Base-by-base conservation (phyloP, 2,888 invertebrate species). In the Micoletzkya japonica region DNA sequence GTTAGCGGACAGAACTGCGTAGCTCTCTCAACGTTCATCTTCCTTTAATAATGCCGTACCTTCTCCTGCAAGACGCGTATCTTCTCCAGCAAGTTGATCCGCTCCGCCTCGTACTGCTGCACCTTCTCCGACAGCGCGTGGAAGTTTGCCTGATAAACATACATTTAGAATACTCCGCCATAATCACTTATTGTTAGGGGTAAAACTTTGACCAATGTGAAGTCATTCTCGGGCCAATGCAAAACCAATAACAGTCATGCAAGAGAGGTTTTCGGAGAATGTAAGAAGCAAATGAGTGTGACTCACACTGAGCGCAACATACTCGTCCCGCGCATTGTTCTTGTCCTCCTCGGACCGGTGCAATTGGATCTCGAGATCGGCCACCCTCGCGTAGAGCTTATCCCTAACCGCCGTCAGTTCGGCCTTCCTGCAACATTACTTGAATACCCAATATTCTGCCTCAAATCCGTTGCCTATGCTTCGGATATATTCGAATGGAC, bases 71-170 rank as follows among this genome's bases (percentile, higher is more conserved):
- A 92, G 79, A 92, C 92, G 87, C 95, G 93, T 81, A 95, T 90
- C 80, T 94, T 90, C 77, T 94, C 93, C 71, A 94, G 90, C 77
- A 95, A 88, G 76, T 92, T 90, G 52, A 91, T 89, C 88, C 94
- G 93, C 89, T 95, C 94, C 85, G 92, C 92, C 91, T 94, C 89
- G 74, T 97, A 96, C 87, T 97, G 96, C 83, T 92, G 90, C 70
- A 96, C 87, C 78, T 93, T 91, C 88, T 94, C 73, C 4, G 72
- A 73, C 17, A 66, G 39, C 1, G 60, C 54, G 14, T 34, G 36
- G 37, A 44, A 66, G 37, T 66, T 66, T 1, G 64, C 64, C 64
- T 66, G 54, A 3, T 54, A 54, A 24, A 49, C 0, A 49, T 57
- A 2, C 14, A 34, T n/a, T 36, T 20, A 66, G 26, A 2, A n/a